Base-by-base conservation (phyloP, 2,797 vertebrate genomes). In the Mycteria americana region DNA sequence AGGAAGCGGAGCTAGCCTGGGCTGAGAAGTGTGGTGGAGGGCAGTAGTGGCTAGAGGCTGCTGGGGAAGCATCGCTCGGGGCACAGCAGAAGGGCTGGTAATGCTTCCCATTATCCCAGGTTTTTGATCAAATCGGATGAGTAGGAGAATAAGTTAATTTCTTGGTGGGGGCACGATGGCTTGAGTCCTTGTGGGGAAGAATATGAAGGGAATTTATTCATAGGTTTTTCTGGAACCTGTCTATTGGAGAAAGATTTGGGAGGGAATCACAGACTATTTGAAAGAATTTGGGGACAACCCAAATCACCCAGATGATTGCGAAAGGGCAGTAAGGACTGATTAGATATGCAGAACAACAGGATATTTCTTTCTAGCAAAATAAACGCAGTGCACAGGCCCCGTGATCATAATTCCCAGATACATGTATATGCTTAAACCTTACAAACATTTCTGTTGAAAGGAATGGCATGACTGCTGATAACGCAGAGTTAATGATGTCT, bases 101-200 rank as follows among this genome's bases (percentile, higher is more conserved):
- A 21, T 53, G 64, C 35, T 68, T 24, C 28, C 12, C 5, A 2
- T 65, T 90, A 33, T 63, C 41, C 21, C 41, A 68, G 57, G 27
- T 2, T 75, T 89, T 92, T 68, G 69, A 54, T 81, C 37, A 43
- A 75, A 64, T 57, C 7, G 2, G 12, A 27, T 46, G 27, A 60
- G 25, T 18, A 30, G 31, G 39, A 85, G 37, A 73, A 13, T 54
- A 74, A 43, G 39, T 53, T 48, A 15, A 24, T 79, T 79, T 70
- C 16, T 33, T 43, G 35, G 19, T 31, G 45, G 7, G 37, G n/a
- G 24, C 3, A 3, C 0, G 1, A 10, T 54, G 57, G 11, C 33
- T 83, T 54, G 48, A 83, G n/a, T 87, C 39, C 10, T 17, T 0
- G 0, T 4, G 14, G n/a, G 30, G 37, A 72, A 70, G 28, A 70